Conservation (phyloP, 2,888 invertebrate genomes). For the Aphelenchoides bicaudatus region DNA sequence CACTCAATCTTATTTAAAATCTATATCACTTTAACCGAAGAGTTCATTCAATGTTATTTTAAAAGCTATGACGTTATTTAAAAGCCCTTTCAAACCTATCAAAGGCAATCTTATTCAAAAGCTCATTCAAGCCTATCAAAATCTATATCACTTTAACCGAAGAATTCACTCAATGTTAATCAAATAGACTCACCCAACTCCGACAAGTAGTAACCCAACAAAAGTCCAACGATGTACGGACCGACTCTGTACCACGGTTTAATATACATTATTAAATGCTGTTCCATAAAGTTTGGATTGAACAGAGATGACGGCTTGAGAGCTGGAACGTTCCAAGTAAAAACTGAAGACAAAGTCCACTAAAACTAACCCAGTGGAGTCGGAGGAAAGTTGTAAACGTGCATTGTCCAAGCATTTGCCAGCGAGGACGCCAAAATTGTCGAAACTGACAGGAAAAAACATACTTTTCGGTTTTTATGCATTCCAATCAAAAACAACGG, state of each 20-base stretch:
- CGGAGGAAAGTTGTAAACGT: conserved; percentile 53
- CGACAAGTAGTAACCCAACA: conserved; percentile 52
- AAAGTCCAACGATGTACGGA: conserved; percentile 52
- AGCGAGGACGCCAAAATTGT: conserved; percentile 32
- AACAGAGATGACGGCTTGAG: conserved; percentile 52
- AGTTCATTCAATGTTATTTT: too few species aligned
- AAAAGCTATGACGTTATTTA: too few species aligned
- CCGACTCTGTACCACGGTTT: conserved; percentile 54
- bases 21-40: too few species aligned
- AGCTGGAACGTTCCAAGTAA: too few species aligned
- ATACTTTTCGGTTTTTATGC: conserved; percentile 40
- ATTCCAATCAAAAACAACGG: conserved; percentile 52
- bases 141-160: too few species aligned
- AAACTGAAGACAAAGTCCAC: too few species aligned
- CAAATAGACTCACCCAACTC: conserved; percentile 16
- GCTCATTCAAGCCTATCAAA: too few species aligned
- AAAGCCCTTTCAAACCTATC: too few species aligned
- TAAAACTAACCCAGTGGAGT: conserved; percentile 51
- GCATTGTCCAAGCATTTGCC: conserved; percentile 41
- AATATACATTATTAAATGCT: conserved; percentile 54
- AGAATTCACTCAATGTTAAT: too few species aligned
- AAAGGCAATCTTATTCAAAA: too few species aligned
- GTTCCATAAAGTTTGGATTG: conserved; percentile 54
- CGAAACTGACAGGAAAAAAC: conserved; percentile 32
- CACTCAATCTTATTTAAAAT: too few species aligned